Evolutionary conservation across 2,888 invertebrate genomes (phyloP).

Genomic region (Amiota mariae): DNA sequence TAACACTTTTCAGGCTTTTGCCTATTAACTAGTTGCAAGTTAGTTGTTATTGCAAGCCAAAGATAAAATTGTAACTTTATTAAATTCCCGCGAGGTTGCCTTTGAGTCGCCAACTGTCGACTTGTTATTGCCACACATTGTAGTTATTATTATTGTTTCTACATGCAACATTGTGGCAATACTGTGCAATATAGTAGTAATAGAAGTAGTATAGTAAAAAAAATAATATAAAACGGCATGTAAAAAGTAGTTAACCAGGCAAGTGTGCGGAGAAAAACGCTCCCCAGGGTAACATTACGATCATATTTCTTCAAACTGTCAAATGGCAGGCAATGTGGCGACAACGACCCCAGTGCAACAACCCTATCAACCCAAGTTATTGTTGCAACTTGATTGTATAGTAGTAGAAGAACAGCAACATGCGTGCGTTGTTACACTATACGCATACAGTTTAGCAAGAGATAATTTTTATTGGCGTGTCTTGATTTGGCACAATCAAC

Average conservation of each 20-base stretch:
- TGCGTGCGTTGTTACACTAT: neutral
- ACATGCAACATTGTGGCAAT: conserved; percentile 18
- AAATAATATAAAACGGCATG: neutral
- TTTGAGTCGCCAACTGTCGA: neutral
- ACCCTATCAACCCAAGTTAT: conserved; percentile 5
- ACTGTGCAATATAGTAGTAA: neutral
- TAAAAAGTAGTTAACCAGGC: conserved; percentile 19
- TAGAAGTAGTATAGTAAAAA: neutral
- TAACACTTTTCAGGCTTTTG: conserved; percentile 14
- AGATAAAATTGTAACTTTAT: conserved; percentile 34
- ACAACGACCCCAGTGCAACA: conserved; percentile 7
- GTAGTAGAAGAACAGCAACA: neutral
- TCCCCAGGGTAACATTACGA: conserved; percentile 62
- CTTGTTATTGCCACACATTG: neutral
- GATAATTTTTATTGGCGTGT: conserved; percentile 58
- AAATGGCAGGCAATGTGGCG: conserved; percentile 14
- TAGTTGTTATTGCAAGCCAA: too few species aligned
- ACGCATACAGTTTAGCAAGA: conserved; percentile 50
- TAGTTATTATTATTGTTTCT: neutral
- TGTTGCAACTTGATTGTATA: conserved; percentile 8
- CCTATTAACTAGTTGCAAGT: neutral
- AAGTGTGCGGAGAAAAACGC: conserved; percentile 23
- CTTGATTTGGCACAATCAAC: conserved; percentile 14
- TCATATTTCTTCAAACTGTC: conserved; percentile 36
- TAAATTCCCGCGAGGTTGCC: conserved; percentile 55